These are phyloP conservation scores for Biston stratarius DNA, from an alignment of 2,888 invertebrate species.

Conservation along the genomic window DNA sequence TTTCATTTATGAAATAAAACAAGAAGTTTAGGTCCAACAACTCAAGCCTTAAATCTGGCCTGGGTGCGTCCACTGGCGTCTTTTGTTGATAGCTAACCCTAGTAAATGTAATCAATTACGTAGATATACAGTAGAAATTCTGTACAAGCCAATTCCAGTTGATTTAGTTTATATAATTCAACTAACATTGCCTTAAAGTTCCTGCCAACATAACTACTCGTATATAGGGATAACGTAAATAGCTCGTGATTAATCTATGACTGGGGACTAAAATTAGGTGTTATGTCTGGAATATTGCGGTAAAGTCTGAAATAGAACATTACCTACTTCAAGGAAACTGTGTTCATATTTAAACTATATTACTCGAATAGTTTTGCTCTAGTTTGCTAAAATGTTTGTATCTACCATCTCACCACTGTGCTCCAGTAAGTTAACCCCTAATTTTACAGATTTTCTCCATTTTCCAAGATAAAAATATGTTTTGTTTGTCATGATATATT, in stretches of 20 bases:
- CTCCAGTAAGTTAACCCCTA: too few species aligned
- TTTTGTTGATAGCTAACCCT: background rate
- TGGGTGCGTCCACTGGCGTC: too few species aligned
- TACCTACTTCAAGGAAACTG: background rate
- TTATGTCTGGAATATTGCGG: conserved; percentile 1
- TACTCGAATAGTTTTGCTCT: background rate
- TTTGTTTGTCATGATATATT: too few species aligned
- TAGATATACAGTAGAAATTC: background rate
- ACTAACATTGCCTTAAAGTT: conserved; percentile 23
- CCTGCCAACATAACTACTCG: conserved; percentile 11
- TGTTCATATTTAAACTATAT: too few species aligned
- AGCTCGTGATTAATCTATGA: conserved; percentile 16
- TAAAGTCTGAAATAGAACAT: conserved; percentile 4
- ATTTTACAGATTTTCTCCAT: too few species aligned
- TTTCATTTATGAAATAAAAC: too few species aligned
- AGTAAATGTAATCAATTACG: conserved; percentile 8
- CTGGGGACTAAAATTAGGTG: background rate
- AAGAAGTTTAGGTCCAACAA: too few species aligned
- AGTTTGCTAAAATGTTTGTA: background rate
- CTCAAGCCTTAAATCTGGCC: too few species aligned
- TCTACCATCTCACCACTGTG: background rate
- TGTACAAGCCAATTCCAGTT: conserved; percentile 10
- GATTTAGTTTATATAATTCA: conserved; percentile 19
- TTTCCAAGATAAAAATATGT: too few species aligned
- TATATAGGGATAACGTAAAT: conserved; percentile 17